Evolutionary conservation across 2,797 vertebrate species (phyloP), one percentile per base, ranked within the genome.

Genomic region (Bufotes viridis): DNA sequence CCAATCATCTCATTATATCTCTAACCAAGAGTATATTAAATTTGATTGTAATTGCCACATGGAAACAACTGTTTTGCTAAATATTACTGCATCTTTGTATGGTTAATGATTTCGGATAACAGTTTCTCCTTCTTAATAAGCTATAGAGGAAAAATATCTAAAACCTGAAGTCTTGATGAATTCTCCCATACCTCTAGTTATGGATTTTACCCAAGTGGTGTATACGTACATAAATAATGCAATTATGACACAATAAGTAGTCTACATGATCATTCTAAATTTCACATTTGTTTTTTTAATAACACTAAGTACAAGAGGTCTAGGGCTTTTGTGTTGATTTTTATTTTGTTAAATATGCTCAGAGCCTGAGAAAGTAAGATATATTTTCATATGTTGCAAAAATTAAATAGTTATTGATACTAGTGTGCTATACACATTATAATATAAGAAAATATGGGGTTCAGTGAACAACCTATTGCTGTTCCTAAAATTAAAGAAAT

Each of bases 21-120:
- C 42, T 5, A 42, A 7, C 42, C 42, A 42, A 42, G 42, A 42
- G 42, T 42, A 42, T 42, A 42, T 42, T 6, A 42, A 42, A 42
- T 42, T 95, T 94, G 93, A 95, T 95, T 94, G 89, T 94, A 93
- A 89, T 93, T 95, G 93, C 95, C 94, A 95, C 92, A 91, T 84
- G 91, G 94, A 93, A 95, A 93, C 24, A 55, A 9, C 13, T 17
- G 51, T 69, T 57, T 82, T 24, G 26, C 1, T 53, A 49, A 26
- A 42, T 60, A 58, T 65, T 74, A 74, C 72, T 49, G 42, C 8
- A 11, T 67, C 79, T 79, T 42, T 60, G 49, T 8, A n/a, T 82
- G 60, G 20, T 26, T 10, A 80, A 70, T 83, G 26, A 29, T 60
- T 11, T 57, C 14, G 42, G 42, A 42, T 42, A 42, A 42, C 42